Percentiles rank a stretch among this genome's conserved stretches.
Conservation (phyloP, 2,113 vertebrate genomes). For the Coryphaenoides rupestris region DNA sequence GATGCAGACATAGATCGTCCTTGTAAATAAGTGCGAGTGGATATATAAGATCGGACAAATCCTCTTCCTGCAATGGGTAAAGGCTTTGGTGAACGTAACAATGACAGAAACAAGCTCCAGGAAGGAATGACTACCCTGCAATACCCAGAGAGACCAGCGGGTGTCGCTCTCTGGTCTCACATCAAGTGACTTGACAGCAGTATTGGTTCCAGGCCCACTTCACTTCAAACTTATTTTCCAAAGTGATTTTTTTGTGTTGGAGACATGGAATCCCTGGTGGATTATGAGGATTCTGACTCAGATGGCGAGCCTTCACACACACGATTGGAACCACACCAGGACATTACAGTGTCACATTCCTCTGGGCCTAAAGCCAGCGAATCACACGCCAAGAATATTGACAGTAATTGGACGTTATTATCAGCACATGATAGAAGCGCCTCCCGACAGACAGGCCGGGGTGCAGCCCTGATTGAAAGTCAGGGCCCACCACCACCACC, state of each 20-base stretch:
- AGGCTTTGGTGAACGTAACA: too few species aligned
- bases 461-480: constrained; percentile 5
- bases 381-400: not conserved
- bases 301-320: constrained; percentile 67
- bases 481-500: not conserved
- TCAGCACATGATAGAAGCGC: constrained; percentile 9
- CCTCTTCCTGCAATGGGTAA: too few species aligned
- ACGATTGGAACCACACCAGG: constrained; percentile 9
- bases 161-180: too few species aligned
- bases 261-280: constrained; percentile 85
- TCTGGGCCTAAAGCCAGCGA: not conserved
- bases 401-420: not conserved
- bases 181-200: constrained; percentile 27
- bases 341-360: not conserved
- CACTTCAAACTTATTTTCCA: constrained; percentile 14
- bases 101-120: constrained; percentile 32
- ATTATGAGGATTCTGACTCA: constrained; percentile 88
- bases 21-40: too few species aligned
- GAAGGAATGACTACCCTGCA: too few species aligned
- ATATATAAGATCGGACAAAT: too few species aligned
- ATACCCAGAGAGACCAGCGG: too few species aligned
- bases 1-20: too few species aligned
- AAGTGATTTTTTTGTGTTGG: constrained; percentile 11
- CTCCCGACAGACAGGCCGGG: not conserved
- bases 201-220: not conserved